These are phyloP conservation scores for Gastrophysa polygoni DNA, from an alignment of 2,888 invertebrate genomes.

Conservation along the genomic window DNA sequence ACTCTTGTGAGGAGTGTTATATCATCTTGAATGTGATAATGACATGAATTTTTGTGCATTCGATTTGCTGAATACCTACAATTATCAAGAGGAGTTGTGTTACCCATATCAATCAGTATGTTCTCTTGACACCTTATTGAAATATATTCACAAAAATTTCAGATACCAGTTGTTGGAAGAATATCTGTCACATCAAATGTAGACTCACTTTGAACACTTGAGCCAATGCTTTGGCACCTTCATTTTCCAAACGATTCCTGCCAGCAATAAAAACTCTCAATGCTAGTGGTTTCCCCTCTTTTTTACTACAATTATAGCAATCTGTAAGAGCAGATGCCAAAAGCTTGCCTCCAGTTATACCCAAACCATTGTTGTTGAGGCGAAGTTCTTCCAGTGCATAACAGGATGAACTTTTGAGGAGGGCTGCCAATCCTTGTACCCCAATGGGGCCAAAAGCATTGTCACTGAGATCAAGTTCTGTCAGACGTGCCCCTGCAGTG, in stretches of 20 bases:
- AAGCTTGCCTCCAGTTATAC: conserved; percentile 85
- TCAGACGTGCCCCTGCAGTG: conserved; percentile 76
- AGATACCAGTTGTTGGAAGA: too few species aligned
- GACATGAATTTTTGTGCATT: too few species aligned
- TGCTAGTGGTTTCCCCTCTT: conserved; percentile 71
- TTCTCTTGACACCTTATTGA: too few species aligned
- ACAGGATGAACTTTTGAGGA: conserved; percentile 84
- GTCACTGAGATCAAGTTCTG: conserved; percentile 91
- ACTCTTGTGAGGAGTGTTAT: too few species aligned
- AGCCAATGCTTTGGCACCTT: conserved; percentile 86
- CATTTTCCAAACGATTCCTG: conserved; percentile 92
- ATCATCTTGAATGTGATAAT: too few species aligned
- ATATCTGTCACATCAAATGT: neutral
- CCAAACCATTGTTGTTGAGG: conserved; percentile 97
- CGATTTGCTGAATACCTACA: too few species aligned
- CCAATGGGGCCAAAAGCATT: conserved; percentile 98
- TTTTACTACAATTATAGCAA: conserved; percentile 69
- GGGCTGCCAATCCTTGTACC: conserved; percentile 81
- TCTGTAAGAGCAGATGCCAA: conserved; percentile 77
- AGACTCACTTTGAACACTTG: conserved; percentile 74
- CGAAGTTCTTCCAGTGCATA: conserved; percentile 81
- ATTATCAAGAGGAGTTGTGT: too few species aligned
- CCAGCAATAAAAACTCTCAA: conserved; percentile 90
- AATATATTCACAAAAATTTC: too few species aligned
- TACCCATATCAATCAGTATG: too few species aligned